Base-by-base conservation (phyloP, 2,888 invertebrate genomes). In the Acanthosepion pharaonis region DNA sequence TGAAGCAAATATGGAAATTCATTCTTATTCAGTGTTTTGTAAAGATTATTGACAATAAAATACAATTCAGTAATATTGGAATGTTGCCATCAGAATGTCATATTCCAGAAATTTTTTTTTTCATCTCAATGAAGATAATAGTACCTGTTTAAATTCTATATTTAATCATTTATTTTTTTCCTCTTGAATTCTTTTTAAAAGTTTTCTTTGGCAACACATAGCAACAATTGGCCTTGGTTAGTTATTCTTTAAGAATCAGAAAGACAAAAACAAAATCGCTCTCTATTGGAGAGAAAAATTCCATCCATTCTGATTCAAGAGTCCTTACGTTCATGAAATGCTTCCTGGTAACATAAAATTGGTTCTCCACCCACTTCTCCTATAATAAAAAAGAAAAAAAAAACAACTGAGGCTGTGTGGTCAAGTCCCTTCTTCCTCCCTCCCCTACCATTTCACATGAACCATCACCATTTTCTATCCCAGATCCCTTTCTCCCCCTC, bases 211-310 rank as follows among this genome's bases (percentile, higher is more conserved):
- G 33, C 78, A 11, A 28, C 78, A 78, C n/a, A 78, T 28, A 15
- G n/a, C n/a, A 78, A 78, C 78, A 78, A n/a, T 78, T 78, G 78
- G 78, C n/a, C 78, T 78, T 78, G 78, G n/a, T 78, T n/a, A 78
- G n/a, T 15, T 78, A 64, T 23, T n/a, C n/a, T 78, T n/a, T n/a
- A 15, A 78, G 28, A 64, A 64, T 28, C 25, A 64, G 28, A 64
- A 28, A 64, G 28, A 28, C 28, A n/a, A 11, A 28, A 28, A n/a
- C 6, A 78, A n/a, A 9, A n/a, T 9, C n/a, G 6, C n/a, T 78
- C n/a, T 78, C 11, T 78, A 5, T 78, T 33, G 5, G n/a, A n/a
- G 15, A n/a, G n/a, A 78, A 78, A 78, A n/a, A 78, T n/a, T 78
- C 78, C 15, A n/a, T 78, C 11, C 8, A n/a, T n/a, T 78, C 23